Conservation (phyloP, 2,888 invertebrate genomes). For the Ochropleura plecta region DNA sequence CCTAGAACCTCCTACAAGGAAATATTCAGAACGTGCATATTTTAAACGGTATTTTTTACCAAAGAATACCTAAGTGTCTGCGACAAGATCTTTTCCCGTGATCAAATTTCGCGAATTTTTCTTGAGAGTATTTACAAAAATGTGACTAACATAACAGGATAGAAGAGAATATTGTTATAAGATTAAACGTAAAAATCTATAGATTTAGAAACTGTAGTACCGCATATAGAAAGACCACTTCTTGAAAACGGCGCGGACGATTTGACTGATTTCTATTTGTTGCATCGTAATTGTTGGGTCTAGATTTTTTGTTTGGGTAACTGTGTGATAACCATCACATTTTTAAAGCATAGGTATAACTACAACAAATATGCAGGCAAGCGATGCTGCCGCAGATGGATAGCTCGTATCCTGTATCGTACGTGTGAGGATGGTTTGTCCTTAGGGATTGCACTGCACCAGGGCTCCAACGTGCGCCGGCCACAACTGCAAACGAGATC, state of each 20-base stretch:
- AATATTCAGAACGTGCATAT: not conserved
- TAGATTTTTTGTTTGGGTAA: not conserved
- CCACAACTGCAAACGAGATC: constrained; percentile 2
- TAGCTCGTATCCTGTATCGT: not conserved
- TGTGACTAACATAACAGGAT: not conserved
- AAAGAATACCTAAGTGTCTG: not conserved
- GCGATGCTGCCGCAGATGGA: too few species aligned
- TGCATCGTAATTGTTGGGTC: not conserved
- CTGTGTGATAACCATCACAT: not conserved
- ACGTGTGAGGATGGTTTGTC: not conserved
- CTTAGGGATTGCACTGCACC: constrained; percentile 1
- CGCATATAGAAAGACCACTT: not conserved
- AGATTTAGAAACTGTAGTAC: not conserved
- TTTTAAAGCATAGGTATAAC: not conserved
- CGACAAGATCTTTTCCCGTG: not conserved
- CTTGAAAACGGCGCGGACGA: not conserved
- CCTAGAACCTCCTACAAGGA: not conserved
- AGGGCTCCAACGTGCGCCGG: not conserved
- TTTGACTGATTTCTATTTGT: not conserved
- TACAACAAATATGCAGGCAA: not conserved
- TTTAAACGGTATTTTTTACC: not conserved
- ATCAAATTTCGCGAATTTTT: not conserved
- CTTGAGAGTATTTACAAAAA: not conserved
- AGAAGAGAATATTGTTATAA: not conserved
- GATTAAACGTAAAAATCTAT: not conserved